These are phyloP conservation scores for Lordiphosa stackelbergi DNA, from an alignment of 1,140 invertebrate species.

Conservation along the genomic window DNA sequence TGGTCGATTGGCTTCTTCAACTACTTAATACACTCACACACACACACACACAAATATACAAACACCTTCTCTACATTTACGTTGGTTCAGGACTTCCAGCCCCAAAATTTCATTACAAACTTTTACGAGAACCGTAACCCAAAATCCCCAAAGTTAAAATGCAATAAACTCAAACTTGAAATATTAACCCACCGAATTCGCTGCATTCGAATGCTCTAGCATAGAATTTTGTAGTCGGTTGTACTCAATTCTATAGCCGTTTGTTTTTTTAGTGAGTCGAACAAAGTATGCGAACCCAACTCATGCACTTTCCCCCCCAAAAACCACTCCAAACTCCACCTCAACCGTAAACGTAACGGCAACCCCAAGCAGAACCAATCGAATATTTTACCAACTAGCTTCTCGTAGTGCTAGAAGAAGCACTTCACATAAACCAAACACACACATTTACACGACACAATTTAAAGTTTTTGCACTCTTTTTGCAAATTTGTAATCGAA, in stretches of 20 bases:
- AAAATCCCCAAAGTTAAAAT: constrained; percentile 7
- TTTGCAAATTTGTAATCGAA: not conserved
- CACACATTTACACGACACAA: too few relatives aligned
- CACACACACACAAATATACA: constrained; percentile 26
- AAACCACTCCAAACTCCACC: constrained; percentile 4
- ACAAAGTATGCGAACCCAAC: constrained; percentile 74
- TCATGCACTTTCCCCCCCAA: constrained; percentile 47
- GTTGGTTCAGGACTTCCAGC: not conserved
- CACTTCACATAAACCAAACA: too few relatives aligned
- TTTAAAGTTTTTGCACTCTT: constrained; percentile 30
- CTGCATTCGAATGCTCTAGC: constrained; percentile 64
- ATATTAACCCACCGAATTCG: constrained; percentile 69
- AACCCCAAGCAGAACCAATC: not conserved
- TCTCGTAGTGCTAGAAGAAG: too few relatives aligned
- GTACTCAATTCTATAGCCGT: constrained; percentile 67
- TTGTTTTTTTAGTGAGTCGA: constrained; percentile 76
- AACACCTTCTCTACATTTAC: constrained; percentile 15
- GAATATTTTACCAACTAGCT: too few relatives aligned
- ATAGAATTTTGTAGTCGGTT: constrained; percentile 62
- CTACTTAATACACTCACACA: constrained; percentile 11
- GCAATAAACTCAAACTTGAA: constrained; percentile 38
- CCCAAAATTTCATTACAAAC: not conserved
- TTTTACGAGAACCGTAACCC: constrained; percentile 24
- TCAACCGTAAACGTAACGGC: constrained; percentile 9
- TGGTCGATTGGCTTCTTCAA: constrained; percentile 54